Conservation (phyloP, 2,888 invertebrate genomes). For the Chironomus riparius region DNA sequence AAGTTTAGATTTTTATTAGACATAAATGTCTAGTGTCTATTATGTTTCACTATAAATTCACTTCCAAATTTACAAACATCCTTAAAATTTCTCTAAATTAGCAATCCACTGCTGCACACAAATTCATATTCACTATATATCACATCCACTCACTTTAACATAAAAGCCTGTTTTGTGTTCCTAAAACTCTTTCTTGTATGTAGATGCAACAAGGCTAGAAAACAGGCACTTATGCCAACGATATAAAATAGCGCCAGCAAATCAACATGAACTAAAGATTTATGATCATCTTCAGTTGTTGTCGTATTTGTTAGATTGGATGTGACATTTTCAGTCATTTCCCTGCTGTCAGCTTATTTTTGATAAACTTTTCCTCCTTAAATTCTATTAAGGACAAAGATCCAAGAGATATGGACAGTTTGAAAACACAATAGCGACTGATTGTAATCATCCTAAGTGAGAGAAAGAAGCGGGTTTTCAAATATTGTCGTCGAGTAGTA, state of each 20-base stretch:
- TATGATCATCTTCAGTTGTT: background rate
- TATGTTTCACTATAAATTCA: no score
- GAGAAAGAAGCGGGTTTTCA: background rate
- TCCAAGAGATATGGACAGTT: background rate
- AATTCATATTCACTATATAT: no score
- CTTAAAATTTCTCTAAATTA: no score
- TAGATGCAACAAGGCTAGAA: slow-evolving; percentile 65
- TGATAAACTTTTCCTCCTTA: background rate
- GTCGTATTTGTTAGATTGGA: no score
- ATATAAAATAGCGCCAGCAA: slow-evolving; percentile 45
- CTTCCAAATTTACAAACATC: no score
- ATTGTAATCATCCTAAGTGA: background rate
- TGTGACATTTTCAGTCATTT: background rate
- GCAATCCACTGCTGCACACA: no score
- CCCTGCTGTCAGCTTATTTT: background rate
- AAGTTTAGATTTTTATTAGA: no score
- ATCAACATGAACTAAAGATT: background rate
- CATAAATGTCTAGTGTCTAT: no score
- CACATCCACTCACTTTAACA: slow-evolving; percentile 43
- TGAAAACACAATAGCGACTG: slow-evolving; percentile 5
- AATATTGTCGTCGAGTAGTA: background rate
- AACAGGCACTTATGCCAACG: slow-evolving; percentile 64
- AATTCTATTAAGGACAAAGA: no score
- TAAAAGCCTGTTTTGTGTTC: slow-evolving; percentile 70
- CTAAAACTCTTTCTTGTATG: slow-evolving; percentile 60